These are phyloP conservation scores for Morpho deidamia DNA, from an alignment of 2,888 invertebrate species.

Conservation along the genomic window DNA sequence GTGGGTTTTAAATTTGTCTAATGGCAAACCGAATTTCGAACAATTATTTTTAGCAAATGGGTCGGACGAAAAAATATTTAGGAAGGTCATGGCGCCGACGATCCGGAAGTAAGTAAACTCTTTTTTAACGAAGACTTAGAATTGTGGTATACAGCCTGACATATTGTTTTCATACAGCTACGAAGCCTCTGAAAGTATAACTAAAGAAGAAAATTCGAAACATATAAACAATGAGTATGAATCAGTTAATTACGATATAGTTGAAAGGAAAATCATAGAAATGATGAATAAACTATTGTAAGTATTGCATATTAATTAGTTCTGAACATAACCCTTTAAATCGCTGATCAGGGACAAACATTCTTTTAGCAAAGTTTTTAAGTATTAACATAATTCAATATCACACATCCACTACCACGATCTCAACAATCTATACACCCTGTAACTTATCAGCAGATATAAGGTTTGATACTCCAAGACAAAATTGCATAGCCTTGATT, in stretches of 20 bases:
- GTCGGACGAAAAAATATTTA: slow-evolving; percentile 13
- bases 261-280: slow-evolving; percentile 29
- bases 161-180: no score
- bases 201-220: not conserved
- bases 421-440: no score
- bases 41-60: slow-evolving; percentile 31
- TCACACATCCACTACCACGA: no score
- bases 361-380: no score
- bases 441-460: no score
- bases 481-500: no score
- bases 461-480: no score
- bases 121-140: not conserved
- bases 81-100: slow-evolving; percentile 14
- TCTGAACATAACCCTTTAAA: no score
- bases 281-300: slow-evolving; percentile 42
- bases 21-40: slow-evolving; percentile 29
- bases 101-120: slow-evolving; percentile 3
- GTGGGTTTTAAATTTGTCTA: slow-evolving; percentile 42
- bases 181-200: no score
- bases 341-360: not conserved
- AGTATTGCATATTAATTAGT: slow-evolving; percentile 22
- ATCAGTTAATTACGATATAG: slow-evolving; percentile 1
- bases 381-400: no score
- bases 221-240: not conserved
- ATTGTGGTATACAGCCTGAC: not conserved